Evolutionary conservation across 2,113 vertebrate genomes (phyloP), one percentile per base, ranked within the genome.

Genomic region (Sakesphorus luctuosus): DNA sequence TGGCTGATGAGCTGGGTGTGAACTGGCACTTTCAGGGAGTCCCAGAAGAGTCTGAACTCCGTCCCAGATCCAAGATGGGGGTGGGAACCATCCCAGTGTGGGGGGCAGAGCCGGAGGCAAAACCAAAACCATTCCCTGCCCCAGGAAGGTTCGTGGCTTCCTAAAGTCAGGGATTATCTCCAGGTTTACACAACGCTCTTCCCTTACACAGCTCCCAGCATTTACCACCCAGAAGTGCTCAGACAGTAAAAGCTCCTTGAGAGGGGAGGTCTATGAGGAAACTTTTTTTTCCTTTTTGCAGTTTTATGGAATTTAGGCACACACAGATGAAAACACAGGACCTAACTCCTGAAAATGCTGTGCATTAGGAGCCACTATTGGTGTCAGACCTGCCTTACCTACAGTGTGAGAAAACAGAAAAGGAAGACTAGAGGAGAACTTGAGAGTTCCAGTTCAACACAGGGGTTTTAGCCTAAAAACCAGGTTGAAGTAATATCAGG

Each of bases 81-180:
- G 7, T n/a, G 74, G n/a, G 52, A 89, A 66, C 23, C 58, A n/a
- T 11, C 49, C 13, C 40, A n/a, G 35, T 40, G 56, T 7, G 2
- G 1, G 23, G 31, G 47, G 24, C 83, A 78, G 35, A 47, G 63
- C 49, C 49, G 38, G 44, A 69, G 46, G 59, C 63, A 77, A 66
- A 90, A 15, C 49, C 35, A 44, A 12, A 61, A 75, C 66, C 4
- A 53, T 11, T 67, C 81, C 25, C 7, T 47, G 62, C 61, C 75
- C n/a, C 23, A 85, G 63, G 62, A 79, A 53, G 86, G 84, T 52
- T 68, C 24, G 10, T 7, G 40, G 63, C 53, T 76, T 52, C 88
- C 90, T 69, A 9, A 53, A 76, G 66, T 49, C 94, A 66, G 49
- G 40, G 58, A 91, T 77, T 80, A 69, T 79, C 82, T 90, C 84